phyloP scores from a whole-genome alignment of 2,888 invertebrate species.

The Nyleta sp. region DNA sequence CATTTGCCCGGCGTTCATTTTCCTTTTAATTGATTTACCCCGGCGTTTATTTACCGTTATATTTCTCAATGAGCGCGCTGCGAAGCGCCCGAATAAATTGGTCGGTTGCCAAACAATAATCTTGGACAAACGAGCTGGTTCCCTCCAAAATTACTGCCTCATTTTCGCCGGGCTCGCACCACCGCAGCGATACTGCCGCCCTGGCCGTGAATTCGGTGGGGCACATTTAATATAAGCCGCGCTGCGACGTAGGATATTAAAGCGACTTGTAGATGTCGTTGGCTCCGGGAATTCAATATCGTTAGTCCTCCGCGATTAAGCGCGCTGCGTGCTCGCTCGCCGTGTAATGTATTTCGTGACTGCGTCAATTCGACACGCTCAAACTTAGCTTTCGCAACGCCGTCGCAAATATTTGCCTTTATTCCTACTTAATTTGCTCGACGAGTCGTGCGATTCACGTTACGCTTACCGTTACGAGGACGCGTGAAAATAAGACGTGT shows the following conservation, averaged over 20 bases:
- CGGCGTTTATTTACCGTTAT: constrained; percentile 38
- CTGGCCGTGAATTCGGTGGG: constrained; percentile 47
- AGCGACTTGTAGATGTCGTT: constrained; percentile 63
- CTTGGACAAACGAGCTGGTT: constrained; percentile 66
- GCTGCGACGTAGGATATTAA: constrained; percentile 55
- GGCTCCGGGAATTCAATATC: constrained; percentile 60
- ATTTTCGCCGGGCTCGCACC: constrained; percentile 42
- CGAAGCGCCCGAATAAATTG: constrained; percentile 59
- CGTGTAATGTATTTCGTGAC: constrained; percentile 54
- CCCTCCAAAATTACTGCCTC: constrained; percentile 65
- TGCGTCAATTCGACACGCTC: constrained; percentile 45
- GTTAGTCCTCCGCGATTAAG: constrained; percentile 61
- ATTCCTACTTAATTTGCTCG: constrained; percentile 12
- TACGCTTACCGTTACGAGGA: constrained; percentile 8
- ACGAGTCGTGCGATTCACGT: constrained; percentile 3
- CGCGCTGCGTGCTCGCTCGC: constrained; percentile 46
- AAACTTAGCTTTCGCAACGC: constrained; percentile 21
- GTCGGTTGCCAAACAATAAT: constrained; percentile 65
- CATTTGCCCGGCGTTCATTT: constrained; percentile 18
- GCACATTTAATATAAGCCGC: constrained; percentile 60
- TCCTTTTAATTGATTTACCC: constrained; percentile 36
- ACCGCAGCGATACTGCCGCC: constrained; percentile 49
- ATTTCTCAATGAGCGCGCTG: constrained; percentile 41
- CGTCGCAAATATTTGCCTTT: constrained; percentile 36
- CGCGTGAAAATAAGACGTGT: too few relatives aligned